These are phyloP conservation scores for Psittacus erithacus DNA, from an alignment of 2,113 vertebrate species.

Conservation along the genomic window DNA sequence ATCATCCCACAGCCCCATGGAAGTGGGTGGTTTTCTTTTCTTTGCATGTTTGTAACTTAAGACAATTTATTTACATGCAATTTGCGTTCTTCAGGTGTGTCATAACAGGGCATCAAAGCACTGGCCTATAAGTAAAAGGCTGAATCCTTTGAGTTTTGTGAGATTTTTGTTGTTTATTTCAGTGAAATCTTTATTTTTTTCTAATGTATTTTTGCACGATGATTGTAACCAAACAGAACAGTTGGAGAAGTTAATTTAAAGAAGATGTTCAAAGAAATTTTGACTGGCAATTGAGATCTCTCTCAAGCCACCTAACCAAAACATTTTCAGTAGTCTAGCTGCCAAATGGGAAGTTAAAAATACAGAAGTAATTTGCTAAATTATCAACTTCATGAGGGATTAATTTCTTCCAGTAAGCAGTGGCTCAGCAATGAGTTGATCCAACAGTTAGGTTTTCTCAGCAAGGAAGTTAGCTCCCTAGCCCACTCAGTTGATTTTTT, in stretches of 20 bases:
- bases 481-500: neutral
- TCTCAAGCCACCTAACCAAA: neutral
- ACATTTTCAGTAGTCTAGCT: neutral
- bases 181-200: neutral
- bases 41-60: neutral
- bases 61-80: neutral
- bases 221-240: neutral
- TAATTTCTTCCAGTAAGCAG: slow-evolving; percentile 10
- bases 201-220: neutral
- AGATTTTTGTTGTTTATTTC: neutral
- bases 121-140: neutral
- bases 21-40: neutral
- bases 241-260: neutral
- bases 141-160: neutral
- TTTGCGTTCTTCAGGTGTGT: neutral
- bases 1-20: neutral
- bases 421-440: neutral
- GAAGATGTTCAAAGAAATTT: neutral
- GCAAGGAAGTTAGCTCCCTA: neutral
- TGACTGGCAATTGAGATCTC: neutral
- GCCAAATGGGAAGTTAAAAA: neutral
- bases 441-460: neutral
- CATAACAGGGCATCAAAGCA: neutral
- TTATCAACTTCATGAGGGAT: neutral
- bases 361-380: neutral